These are phyloP conservation scores for Drosophila planitibia DNA, from an alignment of 2,888 invertebrate species.

Conservation along the genomic window DNA sequence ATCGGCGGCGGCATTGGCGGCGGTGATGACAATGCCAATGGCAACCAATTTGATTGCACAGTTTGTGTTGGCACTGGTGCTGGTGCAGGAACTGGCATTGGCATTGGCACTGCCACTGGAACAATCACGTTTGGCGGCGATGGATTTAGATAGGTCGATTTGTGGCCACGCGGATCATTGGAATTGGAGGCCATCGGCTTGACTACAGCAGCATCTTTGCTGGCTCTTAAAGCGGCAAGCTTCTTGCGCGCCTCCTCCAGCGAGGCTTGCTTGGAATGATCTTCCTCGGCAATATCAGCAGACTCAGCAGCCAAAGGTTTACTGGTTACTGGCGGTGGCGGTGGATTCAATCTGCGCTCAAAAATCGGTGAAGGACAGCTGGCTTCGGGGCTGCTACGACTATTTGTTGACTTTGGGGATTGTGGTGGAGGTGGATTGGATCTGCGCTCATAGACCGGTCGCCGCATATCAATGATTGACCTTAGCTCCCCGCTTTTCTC, in stretches of 20 bases:
- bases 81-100: background rate
- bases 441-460: constrained; percentile 3
- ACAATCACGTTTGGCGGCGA: background rate
- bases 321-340: background rate
- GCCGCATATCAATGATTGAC: constrained; percentile 9
- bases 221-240: constrained; percentile 40
- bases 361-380: constrained; percentile 2
- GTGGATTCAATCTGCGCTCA: constrained; percentile 19
- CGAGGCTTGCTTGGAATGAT: background rate
- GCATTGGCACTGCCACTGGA: background rate
- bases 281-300: background rate
- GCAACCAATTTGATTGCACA: background rate
- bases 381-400: background rate
- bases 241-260: constrained; percentile 65
- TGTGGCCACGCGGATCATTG: constrained; percentile 48
- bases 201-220: background rate
- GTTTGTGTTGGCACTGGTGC: background rate
- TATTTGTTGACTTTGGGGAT: background rate
- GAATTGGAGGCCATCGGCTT: constrained; percentile 33
- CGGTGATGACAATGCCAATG: background rate
- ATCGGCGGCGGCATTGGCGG: background rate
- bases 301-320: background rate
- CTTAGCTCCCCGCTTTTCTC: background rate
- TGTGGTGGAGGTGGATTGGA: background rate
- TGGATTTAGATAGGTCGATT: background rate